A percentile compares a stretch with the other conserved stretches of the same genome.
phyloP scores from a whole-genome alignment of 2,113 vertebrate genomes.

The Carollia perspicillata region DNA sequence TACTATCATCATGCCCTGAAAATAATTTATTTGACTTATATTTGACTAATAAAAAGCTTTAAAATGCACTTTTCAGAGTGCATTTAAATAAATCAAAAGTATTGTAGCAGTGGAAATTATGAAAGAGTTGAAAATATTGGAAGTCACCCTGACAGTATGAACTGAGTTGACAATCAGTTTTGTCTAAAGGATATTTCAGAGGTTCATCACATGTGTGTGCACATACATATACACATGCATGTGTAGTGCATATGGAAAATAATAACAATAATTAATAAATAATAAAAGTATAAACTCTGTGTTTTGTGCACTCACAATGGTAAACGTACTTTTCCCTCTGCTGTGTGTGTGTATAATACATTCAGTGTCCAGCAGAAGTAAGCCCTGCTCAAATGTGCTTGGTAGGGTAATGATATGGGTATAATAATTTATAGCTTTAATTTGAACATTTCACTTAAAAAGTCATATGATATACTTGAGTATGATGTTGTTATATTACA shows the following conservation, averaged over 20 bases:
- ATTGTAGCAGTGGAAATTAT: background rate
- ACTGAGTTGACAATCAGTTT: background rate
- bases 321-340: background rate
- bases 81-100: background rate
- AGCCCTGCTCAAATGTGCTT: too few relatives aligned
- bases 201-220: background rate
- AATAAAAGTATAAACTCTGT: background rate
- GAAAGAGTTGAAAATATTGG: background rate
- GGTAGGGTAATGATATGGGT: too few relatives aligned
- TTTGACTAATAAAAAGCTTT: background rate
- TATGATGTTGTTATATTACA: too few relatives aligned
- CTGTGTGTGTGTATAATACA: too few relatives aligned
- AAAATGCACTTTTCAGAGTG: background rate
- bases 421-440: too few relatives aligned
- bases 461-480: too few relatives aligned
- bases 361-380: too few relatives aligned
- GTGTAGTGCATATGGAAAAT: background rate
- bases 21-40: background rate
- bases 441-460: too few relatives aligned
- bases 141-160: background rate
- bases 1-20: background rate
- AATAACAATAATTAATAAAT: background rate
- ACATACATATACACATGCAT: too few relatives aligned
- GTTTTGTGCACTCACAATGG: background rate
- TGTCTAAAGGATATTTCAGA: background rate